Evolutionary conservation across 2,888 invertebrate genomes (phyloP).

Genomic region (Idaea aversata): DNA sequence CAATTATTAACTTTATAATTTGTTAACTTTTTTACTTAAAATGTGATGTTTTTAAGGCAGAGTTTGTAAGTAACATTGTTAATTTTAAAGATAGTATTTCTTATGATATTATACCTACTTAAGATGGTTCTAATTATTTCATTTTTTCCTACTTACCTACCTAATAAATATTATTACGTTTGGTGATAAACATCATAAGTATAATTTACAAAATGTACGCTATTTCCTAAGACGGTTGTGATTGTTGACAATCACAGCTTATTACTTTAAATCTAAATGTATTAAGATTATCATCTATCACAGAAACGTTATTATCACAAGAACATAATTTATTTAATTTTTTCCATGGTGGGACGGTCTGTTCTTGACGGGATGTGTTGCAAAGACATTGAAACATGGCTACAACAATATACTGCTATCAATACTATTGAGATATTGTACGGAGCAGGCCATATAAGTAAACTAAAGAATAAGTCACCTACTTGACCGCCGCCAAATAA

Average conservation of each 20-base stretch:
- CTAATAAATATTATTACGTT: not conserved
- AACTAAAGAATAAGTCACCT: constrained; percentile 85
- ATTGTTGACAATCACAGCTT: not conserved
- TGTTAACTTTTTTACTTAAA: not conserved
- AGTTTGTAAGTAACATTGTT: not conserved
- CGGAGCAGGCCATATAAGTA: constrained; percentile 69
- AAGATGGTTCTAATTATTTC: not conserved
- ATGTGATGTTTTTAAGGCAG: constrained; percentile 1
- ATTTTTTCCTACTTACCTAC: not conserved
- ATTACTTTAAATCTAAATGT: not conserved
- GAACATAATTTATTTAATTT: constrained; percentile 28
- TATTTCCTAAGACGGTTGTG: not conserved
- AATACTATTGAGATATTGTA: constrained; percentile 53
- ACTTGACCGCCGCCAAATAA: constrained; percentile 89
- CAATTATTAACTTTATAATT: constrained; percentile 73
- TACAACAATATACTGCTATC: constrained; percentile 63
- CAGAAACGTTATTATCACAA: constrained; percentile 17
- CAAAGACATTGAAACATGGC: constrained; percentile 70
- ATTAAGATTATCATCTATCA: constrained; percentile 6
- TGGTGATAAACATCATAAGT: not conserved
- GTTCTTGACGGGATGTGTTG: constrained; percentile 61
- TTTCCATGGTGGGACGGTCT: constrained; percentile 26
- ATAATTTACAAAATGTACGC: not conserved
- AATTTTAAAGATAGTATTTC: not conserved
- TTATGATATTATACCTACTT: not conserved